Evolutionary conservation across 2,888 invertebrate genomes (phyloP).

Genomic region (Orgyia antiqua): DNA sequence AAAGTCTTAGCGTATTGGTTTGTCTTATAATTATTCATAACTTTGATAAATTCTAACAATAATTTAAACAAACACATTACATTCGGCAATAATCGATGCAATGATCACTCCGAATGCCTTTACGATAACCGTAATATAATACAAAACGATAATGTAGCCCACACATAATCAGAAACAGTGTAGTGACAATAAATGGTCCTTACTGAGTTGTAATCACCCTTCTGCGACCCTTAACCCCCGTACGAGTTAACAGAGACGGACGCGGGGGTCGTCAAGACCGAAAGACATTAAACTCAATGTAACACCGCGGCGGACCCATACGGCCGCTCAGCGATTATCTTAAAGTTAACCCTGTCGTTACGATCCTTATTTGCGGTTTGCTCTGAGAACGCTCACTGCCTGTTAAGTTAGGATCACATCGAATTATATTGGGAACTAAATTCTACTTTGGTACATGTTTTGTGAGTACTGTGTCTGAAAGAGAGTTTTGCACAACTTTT

Average conservation of each 20-base stretch:
- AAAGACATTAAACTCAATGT: slow-evolving; percentile 61
- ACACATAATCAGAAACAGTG: slow-evolving; percentile 46
- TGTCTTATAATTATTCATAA: no score
- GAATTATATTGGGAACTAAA: slow-evolving; percentile 24
- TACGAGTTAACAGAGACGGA: slow-evolving; percentile 41
- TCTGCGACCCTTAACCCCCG: slow-evolving; percentile 41
- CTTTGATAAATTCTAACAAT: no score
- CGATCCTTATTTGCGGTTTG: slow-evolving; percentile 65
- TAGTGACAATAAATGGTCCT: slow-evolving; percentile 40
- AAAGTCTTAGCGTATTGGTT: no score
- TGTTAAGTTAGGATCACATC: slow-evolving; percentile 34
- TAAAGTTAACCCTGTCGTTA: slow-evolving; percentile 67
- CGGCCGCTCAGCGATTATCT: slow-evolving; percentile 63
- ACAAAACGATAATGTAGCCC: slow-evolving; percentile 21
- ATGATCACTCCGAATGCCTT: not conserved
- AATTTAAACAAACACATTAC: no score
- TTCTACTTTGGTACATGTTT: slow-evolving; percentile 17
- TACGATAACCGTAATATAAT: not conserved
- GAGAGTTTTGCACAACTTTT: no score
- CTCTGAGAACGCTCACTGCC: slow-evolving; percentile 32
- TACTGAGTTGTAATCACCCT: slow-evolving; percentile 43
- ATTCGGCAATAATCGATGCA: no score
- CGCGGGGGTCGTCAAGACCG: slow-evolving; percentile 48
- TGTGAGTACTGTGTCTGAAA: no score
- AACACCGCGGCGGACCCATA: slow-evolving; percentile 42